Conservation (phyloP, 2,888 invertebrate species). For the Drosophila multiciliata region DNA sequence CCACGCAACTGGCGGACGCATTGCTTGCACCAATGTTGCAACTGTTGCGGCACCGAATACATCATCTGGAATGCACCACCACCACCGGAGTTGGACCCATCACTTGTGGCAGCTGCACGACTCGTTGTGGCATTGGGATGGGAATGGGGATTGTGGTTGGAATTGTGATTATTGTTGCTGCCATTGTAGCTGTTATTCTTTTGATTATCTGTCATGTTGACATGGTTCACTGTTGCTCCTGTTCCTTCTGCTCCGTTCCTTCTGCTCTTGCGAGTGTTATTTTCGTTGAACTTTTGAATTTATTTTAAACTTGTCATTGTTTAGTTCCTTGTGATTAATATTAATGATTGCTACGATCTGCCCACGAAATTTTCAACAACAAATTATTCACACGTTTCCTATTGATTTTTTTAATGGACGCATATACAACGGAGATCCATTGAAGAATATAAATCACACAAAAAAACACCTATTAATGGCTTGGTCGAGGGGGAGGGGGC, state of each 20-base stretch:
- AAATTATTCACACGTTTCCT: slow-evolving; percentile 45
- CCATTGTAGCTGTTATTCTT: too few relatives aligned
- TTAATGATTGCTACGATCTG: slow-evolving; percentile 21
- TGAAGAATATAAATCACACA: slow-evolving; percentile 7
- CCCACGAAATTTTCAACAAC: slow-evolving; percentile 2
- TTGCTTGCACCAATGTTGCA: slow-evolving; percentile 48
- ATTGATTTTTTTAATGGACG: slow-evolving; percentile 36
- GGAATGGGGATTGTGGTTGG: slow-evolving; percentile 5
- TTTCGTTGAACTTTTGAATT: slow-evolving; percentile 5
- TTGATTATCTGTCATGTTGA: slow-evolving; percentile 56
- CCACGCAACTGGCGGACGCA: slow-evolving; percentile 50
- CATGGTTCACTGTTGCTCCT: slow-evolving; percentile 39
- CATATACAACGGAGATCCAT: slow-evolving; percentile 14
- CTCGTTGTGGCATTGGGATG: slow-evolving; percentile 1
- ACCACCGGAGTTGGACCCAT: not conserved
- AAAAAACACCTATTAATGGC: slow-evolving; percentile 1
- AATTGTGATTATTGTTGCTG: slow-evolving; percentile 7
- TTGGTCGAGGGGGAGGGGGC: not conserved
- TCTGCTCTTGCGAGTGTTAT: too few relatives aligned
- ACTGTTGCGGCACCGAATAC: slow-evolving; percentile 26
- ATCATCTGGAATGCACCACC: slow-evolving; percentile 1
- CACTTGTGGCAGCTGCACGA: not conserved
- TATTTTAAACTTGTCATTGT: slow-evolving; percentile 5
- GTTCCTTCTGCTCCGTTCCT: not conserved
- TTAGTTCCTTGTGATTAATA: slow-evolving; percentile 1